These are phyloP conservation scores for Stratiomys singularior DNA, from an alignment of 2,888 invertebrate species.

Conservation along the genomic window DNA sequence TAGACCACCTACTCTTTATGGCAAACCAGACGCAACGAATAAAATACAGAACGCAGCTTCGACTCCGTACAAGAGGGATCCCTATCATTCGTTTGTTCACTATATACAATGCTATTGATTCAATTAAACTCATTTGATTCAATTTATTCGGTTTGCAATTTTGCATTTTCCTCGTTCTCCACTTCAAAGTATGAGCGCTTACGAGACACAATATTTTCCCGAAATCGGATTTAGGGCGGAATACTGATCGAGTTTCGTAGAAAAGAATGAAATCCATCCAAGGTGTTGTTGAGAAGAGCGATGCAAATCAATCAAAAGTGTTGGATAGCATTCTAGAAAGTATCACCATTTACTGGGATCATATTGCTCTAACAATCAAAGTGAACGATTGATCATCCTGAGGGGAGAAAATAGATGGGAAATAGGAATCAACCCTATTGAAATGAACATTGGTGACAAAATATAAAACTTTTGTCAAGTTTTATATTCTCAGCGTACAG, in stretches of 20 bases:
- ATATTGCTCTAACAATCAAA: no score
- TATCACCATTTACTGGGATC: background rate
- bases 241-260: background rate
- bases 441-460: no score
- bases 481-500: no score
- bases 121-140: slow-evolving; percentile 49
- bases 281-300: background rate
- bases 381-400: no score
- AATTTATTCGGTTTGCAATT: slow-evolving; percentile 42
- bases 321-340: slow-evolving; percentile 6
- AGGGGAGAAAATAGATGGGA: no score
- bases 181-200: background rate
- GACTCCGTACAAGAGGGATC: background rate
- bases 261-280: slow-evolving; percentile 1
- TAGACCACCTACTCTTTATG: background rate
- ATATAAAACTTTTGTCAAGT: no score
- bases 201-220: background rate
- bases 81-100: slow-evolving; percentile 12
- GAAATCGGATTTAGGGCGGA: background rate
- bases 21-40: no score
- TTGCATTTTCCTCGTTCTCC: background rate
- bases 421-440: no score
- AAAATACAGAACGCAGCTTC: background rate
- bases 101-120: slow-evolving; percentile 45
- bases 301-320: slow-evolving; percentile 34